Base-by-base conservation (phyloP, 1,140 invertebrate species). In the Lordiphosa collinella region DNA sequence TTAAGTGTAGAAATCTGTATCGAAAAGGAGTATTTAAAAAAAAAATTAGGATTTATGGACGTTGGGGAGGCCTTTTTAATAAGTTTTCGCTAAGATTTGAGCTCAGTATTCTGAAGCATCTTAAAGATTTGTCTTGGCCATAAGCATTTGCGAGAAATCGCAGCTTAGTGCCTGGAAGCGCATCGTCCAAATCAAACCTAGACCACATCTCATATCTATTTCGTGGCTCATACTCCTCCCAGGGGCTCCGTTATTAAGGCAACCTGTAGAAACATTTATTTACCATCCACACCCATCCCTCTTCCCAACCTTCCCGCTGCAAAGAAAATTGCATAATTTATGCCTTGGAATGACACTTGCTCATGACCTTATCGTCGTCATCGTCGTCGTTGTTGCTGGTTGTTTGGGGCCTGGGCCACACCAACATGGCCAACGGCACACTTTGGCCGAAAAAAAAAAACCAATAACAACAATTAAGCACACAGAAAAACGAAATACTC, bases 391-490 rank as follows among this genome's bases (percentile, higher is more conserved):
- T n/a, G n/a, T 68, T 52, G 60, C 32, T 64, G 49, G 25, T 29
- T 29, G 25, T 29, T 55, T 63, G 50, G 36, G 52, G 56, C 35
- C 52, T 41, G 36, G n/a, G 12, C 47, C 51, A 29, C 35, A 60
- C 13, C 37, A 55, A 54, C 51, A 54, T 69, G 71, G 72, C 78
- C 78, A 59, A 73, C 62, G 78, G 71, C 78, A 53, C 48, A 72
- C 47, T 68, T 52, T 29, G 32, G 50, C 54, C 18, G 16, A 22
- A 64, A 44, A 57, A 49, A 43, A 72, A 78, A 57, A 59, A 65
- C 71, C 72, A 84, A 84, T 78, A 85, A 84, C 79, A 82, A 82
- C 78, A 82, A 82, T 82, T 82, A 82, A 78, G 63, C 76, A 76
- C 57, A 63, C 55, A 60, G 25, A 29, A 29, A 29, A 8, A 29